phyloP scores from a whole-genome alignment of 37 sponge, comb jelly and placozoan genomes.

The Trichoplax adhaerens region DNA sequence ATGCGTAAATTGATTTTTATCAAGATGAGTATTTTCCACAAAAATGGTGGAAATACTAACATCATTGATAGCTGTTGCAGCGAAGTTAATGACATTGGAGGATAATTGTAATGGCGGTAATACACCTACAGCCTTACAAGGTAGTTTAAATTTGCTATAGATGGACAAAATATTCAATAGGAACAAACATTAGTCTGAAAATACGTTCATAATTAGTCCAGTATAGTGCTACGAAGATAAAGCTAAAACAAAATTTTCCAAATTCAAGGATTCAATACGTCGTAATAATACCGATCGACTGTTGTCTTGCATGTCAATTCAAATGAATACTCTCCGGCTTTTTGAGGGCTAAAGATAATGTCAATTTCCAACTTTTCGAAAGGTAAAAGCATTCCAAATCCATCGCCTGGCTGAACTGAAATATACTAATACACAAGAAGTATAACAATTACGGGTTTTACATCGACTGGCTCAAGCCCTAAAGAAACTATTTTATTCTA shows the following conservation, averaged over 20 bases:
- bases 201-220: too few species aligned
- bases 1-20: neutral
- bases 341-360: constrained; percentile 45
- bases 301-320: constrained; percentile 11
- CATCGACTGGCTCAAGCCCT: too few species aligned
- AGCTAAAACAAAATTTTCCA: too few species aligned
- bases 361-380: constrained; percentile 50
- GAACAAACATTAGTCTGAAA: neutral
- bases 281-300: constrained; percentile 4
- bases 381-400: constrained; percentile 69
- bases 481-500: too few species aligned
- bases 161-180: neutral
- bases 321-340: constrained; percentile 7
- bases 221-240: too few species aligned
- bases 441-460: neutral
- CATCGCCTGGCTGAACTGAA: constrained; percentile 69
- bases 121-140: constrained; percentile 43
- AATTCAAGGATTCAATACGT: too few species aligned
- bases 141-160: constrained; percentile 29
- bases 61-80: constrained; percentile 32
- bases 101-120: constrained; percentile 45
- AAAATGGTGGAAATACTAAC: constrained; percentile 19
- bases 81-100: constrained; percentile 34
- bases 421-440: constrained; percentile 16
- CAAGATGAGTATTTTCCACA: constrained; percentile 20